A percentile compares a stretch with the other conserved stretches of the same genome.
Conservation (phyloP, 2,797 vertebrate species). For the Sitta carolinensis region DNA sequence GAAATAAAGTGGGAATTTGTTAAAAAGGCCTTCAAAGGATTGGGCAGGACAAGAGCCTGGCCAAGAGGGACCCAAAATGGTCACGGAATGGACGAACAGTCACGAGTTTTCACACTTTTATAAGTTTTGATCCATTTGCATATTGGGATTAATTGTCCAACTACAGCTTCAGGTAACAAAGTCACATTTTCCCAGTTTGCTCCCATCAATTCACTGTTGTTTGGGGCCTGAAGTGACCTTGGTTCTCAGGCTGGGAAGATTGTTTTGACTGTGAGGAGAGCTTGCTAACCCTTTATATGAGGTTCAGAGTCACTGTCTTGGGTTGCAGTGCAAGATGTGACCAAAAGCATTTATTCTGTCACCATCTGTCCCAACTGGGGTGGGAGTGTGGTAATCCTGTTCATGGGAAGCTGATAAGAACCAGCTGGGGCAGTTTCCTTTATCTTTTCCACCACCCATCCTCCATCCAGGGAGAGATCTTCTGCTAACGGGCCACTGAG, state of each 20-base stretch:
- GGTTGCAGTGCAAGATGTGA: no score
- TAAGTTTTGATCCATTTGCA: neutral
- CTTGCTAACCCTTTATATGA: rapidly evolving
- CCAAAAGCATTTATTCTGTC: no score
- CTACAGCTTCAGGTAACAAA: neutral
- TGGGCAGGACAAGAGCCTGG: neutral
- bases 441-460: no score
- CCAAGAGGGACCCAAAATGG: no score
- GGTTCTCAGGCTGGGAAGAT: neutral
- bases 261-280: neutral
- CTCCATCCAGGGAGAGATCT: no score
- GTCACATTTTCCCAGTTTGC: neutral
- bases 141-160: neutral
- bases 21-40: neutral
- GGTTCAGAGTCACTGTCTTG: no score
- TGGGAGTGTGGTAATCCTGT: no score
- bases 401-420: no score
- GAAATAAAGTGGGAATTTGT: neutral
- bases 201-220: rapidly evolving
- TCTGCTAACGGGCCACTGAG: no score
- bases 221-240: neutral
- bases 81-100: neutral
- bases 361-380: no score
- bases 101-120: neutral
- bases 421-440: no score